A percentile compares a stretch with the other conserved stretches of the same genome.
Evolutionary conservation across 2,797 vertebrate species (phyloP).

Genomic region (Spheniscus humboldti): DNA sequence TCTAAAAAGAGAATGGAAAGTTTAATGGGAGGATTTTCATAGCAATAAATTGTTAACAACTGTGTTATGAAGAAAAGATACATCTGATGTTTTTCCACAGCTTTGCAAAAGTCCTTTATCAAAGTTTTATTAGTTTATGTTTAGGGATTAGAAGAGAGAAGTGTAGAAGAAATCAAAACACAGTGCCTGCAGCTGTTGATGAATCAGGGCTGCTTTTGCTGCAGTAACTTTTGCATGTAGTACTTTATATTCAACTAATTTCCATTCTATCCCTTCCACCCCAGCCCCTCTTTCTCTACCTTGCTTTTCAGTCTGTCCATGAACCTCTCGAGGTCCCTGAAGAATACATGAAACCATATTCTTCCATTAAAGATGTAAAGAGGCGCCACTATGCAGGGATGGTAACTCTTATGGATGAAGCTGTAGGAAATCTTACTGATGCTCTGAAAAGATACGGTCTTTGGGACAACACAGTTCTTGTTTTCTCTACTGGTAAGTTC

Average conservation of each 20-base stretch:
- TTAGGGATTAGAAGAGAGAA: not conserved
- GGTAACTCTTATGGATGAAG: conserved; percentile 93
- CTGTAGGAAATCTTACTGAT: conserved; percentile 88
- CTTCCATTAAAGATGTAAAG: conserved; percentile 79
- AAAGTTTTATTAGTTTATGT: not conserved
- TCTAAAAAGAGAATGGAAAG: not conserved
- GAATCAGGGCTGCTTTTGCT: not conserved
- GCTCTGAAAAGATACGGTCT: conserved; percentile 80
- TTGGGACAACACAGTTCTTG: conserved; percentile 88
- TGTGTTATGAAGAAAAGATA: not conserved
- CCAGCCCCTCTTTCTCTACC: conserved; percentile 94
- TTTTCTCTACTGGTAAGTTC: conserved; percentile 92
- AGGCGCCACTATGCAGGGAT: conserved; percentile 89
- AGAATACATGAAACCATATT: conserved; percentile 81
- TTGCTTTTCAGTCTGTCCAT: conserved; percentile 91
- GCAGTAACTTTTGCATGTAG: not conserved
- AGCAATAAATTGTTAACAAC: not conserved
- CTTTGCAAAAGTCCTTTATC: not conserved
- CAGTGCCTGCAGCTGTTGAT: not conserved
- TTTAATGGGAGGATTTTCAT: not conserved
- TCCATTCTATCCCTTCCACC: not conserved
- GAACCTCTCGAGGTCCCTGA: conserved; percentile 87
- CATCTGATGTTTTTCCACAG: not conserved
- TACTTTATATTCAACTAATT: not conserved
- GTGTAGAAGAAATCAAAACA: not conserved